Conservation (phyloP, 2,888 invertebrate genomes). For the Physocephala rufipes region DNA sequence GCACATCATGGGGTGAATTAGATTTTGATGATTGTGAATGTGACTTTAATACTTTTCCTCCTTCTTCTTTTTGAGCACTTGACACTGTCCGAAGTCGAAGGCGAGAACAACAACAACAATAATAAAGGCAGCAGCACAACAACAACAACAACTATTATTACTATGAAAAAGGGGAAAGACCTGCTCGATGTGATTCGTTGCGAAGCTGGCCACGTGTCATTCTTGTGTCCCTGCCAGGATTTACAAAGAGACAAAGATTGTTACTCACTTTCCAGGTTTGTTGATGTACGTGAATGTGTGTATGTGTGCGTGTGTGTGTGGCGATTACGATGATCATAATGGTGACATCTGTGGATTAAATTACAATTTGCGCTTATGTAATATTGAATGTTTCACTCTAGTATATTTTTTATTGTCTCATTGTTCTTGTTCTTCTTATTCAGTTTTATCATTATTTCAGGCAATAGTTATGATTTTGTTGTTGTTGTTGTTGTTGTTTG, state of each 20-base stretch:
- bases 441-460: too few species aligned
- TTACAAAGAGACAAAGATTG: constrained; percentile 13
- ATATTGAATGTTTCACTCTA: constrained; percentile 53
- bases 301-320: constrained; percentile 7
- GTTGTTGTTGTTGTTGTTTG: constrained; percentile 34
- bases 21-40: constrained; percentile 63
- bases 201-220: constrained; percentile 42
- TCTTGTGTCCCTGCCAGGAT: constrained; percentile 23
- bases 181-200: neutral
- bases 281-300: neutral
- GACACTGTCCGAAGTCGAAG: constrained; percentile 43
- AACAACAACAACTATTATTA: neutral
- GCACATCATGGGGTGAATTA: constrained; percentile 34
- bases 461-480: constrained; percentile 29
- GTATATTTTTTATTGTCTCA: constrained; percentile 15
- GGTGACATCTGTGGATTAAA: constrained; percentile 67
- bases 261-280: neutral
- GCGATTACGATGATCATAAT: constrained; percentile 58
- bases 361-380: constrained; percentile 66
- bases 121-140: neutral
- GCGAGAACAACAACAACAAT: constrained; percentile 2
- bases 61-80: constrained; percentile 58
- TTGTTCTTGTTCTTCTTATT: neutral
- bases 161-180: neutral
- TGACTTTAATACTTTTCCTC: constrained; percentile 62